Percentiles rank a stretch among this genome's conserved stretches.
Conservation (phyloP, 1,140 invertebrate genomes). For the Rhyzopertha dominica region DNA sequence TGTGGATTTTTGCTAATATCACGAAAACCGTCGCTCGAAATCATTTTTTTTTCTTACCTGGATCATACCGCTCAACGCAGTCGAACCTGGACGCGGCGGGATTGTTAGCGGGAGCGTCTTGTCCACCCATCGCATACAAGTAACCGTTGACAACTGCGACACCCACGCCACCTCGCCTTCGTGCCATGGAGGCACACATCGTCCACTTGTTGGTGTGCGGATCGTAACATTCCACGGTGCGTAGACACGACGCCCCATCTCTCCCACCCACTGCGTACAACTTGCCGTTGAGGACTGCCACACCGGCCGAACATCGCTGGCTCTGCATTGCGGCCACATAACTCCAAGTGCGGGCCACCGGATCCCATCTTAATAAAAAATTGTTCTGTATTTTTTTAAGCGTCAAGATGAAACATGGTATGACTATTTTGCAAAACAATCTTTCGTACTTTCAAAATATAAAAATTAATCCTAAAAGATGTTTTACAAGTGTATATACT, state of each 20-base stretch:
- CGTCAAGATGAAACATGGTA: too few relatives aligned
- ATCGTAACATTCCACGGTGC: constrained; percentile 90
- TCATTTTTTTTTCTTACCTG: too few relatives aligned
- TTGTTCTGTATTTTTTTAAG: constrained; percentile 12
- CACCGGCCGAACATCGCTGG: constrained; percentile 82
- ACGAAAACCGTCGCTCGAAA: constrained; percentile 2
- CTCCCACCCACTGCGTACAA: constrained; percentile 91
- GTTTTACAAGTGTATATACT: too few relatives aligned
- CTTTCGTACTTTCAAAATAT: too few relatives aligned
- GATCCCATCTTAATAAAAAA: constrained; percentile 66
- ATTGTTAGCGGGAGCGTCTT: constrained; percentile 82
- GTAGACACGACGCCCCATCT: constrained; percentile 85
- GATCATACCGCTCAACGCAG: constrained; percentile 84
- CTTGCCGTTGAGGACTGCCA: constrained; percentile 78
- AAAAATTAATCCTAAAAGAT: too few relatives aligned
- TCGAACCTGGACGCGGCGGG: constrained; percentile 76
- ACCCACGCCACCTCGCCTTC: constrained; percentile 83
- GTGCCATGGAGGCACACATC: constrained; percentile 81
- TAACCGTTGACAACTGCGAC: constrained; percentile 78
- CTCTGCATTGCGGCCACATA: constrained; percentile 83
- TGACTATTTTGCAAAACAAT: too few relatives aligned
- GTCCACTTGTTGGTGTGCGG: constrained; percentile 88
- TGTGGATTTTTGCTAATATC: too few relatives aligned
- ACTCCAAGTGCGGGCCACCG: constrained; percentile 77
- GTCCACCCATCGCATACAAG: constrained; percentile 81